Base-by-base conservation (phyloP, 2,888 invertebrate genomes). In the Cantharis lateralis region DNA sequence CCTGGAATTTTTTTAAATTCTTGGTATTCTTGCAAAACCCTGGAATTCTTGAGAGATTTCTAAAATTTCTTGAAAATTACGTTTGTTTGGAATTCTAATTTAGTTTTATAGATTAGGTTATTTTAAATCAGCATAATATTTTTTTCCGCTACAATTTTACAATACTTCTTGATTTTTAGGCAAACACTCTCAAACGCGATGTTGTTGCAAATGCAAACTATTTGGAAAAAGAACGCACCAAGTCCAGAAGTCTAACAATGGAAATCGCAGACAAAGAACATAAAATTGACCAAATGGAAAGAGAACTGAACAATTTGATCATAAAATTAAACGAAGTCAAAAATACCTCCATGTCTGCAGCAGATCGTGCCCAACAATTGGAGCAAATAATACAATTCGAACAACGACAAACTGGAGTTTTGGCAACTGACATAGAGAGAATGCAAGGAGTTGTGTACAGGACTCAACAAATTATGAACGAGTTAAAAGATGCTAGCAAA, bases 381-480 rank as follows among this genome's bases (percentile, higher is more conserved):
- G 91, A 93, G 83, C 89, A 91, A 24, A 91, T 93, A 86, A 87
- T 93, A 15, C 90, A 91, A 88, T 89, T 89, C 64, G 91, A 91
- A 82, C 90, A 91, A 82, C 89, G 88, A 15, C 90, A 89, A 81
- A 89, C 90, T n/a, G 88, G 84, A 63, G 87, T 88, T 48, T 74
- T 91, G 74, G 87, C 88, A 1, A 74, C 83, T 66, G 91, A 89
- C 81, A 88, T 89, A 71, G 90, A 90, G 81, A 87, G 89, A 63
- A 87, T 90, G 5, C 90, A 90, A 88, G 89, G 89, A 71, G 88
- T 89, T 81, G 87, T 90, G 1, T 90, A 89, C 80, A 83, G 88
- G 16, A 89, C 90, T 75, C 89, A 90, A 81, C 89, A 90, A 82
- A 89, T 89, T 70, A 84, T 90, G 5, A 82, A 88, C 2, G 87